Conservation (phyloP, 2,888 invertebrate species). For the Drosophila meridionalis region DNA sequence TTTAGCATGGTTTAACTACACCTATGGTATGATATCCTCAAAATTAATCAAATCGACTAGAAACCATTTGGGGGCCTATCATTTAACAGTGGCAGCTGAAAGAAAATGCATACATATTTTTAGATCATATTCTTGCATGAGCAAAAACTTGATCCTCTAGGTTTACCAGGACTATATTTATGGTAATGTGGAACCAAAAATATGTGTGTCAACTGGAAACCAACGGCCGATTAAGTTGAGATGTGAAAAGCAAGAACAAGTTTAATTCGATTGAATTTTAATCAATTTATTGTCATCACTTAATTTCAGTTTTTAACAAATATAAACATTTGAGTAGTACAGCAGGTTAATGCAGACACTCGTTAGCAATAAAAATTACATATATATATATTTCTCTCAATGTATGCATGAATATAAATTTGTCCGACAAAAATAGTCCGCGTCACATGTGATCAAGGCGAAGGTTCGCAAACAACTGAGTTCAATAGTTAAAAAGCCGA, state of each 20-base stretch:
- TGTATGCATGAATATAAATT: neutral
- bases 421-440: neutral
- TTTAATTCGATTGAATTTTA: neutral
- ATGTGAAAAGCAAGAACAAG: neutral
- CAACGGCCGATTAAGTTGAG: neutral
- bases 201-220: neutral
- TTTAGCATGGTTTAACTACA: neutral
- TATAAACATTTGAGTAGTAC: no score
- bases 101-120: neutral
- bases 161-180: neutral
- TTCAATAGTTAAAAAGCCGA: neutral
- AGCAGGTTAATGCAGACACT: no score
- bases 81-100: neutral
- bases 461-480: neutral
- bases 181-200: neutral
- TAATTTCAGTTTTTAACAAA: neutral
- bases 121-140: neutral
- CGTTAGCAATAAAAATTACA: neutral
- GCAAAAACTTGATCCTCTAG: neutral
- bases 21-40: neutral
- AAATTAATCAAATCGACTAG: neutral
- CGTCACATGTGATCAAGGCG: fast-evolving
- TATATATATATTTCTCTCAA: neutral
- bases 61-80: neutral
- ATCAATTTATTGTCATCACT: neutral